Percentiles rank a stretch among this genome's conserved stretches.
These are phyloP conservation scores for Sorex araneus DNA, from an alignment of 2,113 vertebrate genomes.

Conservation along the genomic window DNA sequence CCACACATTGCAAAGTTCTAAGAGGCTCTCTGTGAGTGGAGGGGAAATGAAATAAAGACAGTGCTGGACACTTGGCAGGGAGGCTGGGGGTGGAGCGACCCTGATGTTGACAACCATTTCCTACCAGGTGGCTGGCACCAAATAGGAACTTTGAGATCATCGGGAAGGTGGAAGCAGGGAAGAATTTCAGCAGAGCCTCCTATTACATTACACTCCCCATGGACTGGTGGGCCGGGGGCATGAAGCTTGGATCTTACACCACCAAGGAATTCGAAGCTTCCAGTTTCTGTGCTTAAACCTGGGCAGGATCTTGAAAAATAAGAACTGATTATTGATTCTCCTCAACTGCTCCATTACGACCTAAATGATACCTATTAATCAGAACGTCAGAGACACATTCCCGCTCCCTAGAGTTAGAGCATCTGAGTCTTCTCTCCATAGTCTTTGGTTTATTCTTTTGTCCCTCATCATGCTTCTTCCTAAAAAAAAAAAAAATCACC, in stretches of 20 bases:
- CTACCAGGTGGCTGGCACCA: background rate
- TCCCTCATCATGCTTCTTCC: background rate
- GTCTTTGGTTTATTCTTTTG: background rate
- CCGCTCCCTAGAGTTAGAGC: background rate
- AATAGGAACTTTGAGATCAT: background rate
- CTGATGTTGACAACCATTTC: conserved; percentile 18
- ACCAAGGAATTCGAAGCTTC: background rate
- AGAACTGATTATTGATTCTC: too few relatives aligned
- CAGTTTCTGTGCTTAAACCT: background rate
- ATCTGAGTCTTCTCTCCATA: background rate
- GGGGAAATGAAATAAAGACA: background rate
- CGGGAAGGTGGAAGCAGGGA: background rate
- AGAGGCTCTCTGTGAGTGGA: background rate
- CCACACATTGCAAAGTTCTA: background rate
- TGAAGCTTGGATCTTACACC: background rate
- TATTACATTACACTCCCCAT: background rate
- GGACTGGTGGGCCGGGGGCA: background rate
- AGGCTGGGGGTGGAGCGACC: background rate
- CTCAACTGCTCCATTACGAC: too few relatives aligned
- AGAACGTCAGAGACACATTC: background rate
- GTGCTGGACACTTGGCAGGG: background rate
- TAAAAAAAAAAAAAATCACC: background rate
- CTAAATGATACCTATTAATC: background rate
- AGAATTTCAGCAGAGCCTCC: background rate
- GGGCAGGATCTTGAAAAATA: conserved; percentile 12